Evolutionary conservation across 2,888 invertebrate genomes (phyloP), one percentile per base, ranked within the genome.

Genomic region (Mesopsocus fuscifrons): DNA sequence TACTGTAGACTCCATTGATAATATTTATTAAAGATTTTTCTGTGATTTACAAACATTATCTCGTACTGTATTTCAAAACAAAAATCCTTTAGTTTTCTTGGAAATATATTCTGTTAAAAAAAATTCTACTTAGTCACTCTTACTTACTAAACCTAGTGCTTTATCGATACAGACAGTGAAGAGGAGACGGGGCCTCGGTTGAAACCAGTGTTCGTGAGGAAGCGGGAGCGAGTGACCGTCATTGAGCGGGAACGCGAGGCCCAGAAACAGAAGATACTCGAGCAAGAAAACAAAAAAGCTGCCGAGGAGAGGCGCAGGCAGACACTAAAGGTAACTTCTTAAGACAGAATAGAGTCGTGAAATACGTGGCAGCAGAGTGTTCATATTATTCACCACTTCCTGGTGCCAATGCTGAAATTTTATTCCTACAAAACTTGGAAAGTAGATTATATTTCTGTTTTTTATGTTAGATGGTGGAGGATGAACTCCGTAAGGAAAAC

Each of bases 161-260:
- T n/a, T n/a, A n/a, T n/a, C n/a, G n/a, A n/a, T 45, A 34, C 26
- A 22, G 87, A 87, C 60, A 84, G 84, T 45, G 85, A 88, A 59
- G 87, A 87, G 59, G 92, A 92, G 55, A 80, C 83, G 45, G 87
- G 87, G 4, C 91, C 92, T 0, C 66, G 94, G 44, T 69, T 95
- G 6, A 95, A 94, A 56, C 95, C 94, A 1, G 83, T 95, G 1
- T 95, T 94, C 64, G 91, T 95, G 0, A 68, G 85, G 48, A 92
- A 91, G 52, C 77, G 79, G 45, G 95, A 98, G 54, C 71, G 98
- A 45, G 81, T 97, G 50, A 97, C 97, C 0, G 81, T 97, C 15
- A 83, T 88, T 51, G 97, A 98, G 59, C 81, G 83, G 52, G 95
- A 97, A 54, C 79, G 83, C 38, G 88, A 92, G 61, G 75, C 77